phyloP scores from a whole-genome alignment of 1,140 invertebrate genomes.

The Halesus radiatus region DNA sequence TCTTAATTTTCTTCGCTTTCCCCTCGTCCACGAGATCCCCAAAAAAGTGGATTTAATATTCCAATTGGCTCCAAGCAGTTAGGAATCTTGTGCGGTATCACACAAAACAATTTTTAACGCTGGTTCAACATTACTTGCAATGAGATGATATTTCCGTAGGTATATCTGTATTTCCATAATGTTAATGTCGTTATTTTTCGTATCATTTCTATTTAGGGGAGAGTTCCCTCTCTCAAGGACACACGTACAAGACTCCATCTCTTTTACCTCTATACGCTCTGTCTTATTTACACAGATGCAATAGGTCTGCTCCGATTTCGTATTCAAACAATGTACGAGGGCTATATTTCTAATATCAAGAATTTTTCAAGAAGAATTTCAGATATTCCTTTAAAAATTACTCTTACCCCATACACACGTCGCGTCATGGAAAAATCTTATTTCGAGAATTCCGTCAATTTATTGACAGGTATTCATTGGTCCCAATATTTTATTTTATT shows the following conservation, averaged over 20 bases:
- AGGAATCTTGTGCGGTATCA: too few relatives aligned
- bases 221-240: not conserved
- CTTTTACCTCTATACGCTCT: not conserved
- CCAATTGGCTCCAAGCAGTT: too few relatives aligned
- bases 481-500: slow-evolving; percentile 45
- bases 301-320: not conserved
- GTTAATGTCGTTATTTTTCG: too few relatives aligned
- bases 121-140: too few relatives aligned
- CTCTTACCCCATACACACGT: slow-evolving; percentile 9
- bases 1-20: too few relatives aligned
- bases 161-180: too few relatives aligned
- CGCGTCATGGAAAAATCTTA: slow-evolving; percentile 47
- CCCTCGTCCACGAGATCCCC: too few relatives aligned
- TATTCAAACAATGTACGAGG: slow-evolving; percentile 13
- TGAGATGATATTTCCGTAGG: too few relatives aligned
- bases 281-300: not conserved
- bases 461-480: slow-evolving; percentile 47
- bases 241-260: not conserved
- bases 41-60: too few relatives aligned
- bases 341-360: slow-evolving; percentile 45
- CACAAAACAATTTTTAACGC: too few relatives aligned
- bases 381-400: slow-evolving; percentile 48
- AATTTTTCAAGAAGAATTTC: slow-evolving; percentile 48
- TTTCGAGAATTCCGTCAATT: slow-evolving; percentile 49
- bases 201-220: not conserved